A percentile compares a stretch with the other conserved stretches of the same genome.
Evolutionary conservation across 2,888 invertebrate species (phyloP).

Genomic region (Athripsodes cinereus): DNA sequence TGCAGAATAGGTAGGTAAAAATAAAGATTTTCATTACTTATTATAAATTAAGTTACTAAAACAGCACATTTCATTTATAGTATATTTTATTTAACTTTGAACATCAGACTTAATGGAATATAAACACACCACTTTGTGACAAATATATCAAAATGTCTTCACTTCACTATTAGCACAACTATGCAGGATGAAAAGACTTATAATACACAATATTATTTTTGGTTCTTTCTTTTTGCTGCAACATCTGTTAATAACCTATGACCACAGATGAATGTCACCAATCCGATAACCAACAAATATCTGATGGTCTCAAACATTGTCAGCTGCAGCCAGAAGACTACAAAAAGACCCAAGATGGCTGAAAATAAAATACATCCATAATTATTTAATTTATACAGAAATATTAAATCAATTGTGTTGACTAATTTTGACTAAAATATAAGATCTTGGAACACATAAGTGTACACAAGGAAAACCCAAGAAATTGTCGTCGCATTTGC

Average conservation of each 20-base stretch:
- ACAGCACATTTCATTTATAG: too few relatives aligned
- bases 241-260: slow-evolving; percentile 84
- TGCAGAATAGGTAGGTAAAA: too few relatives aligned
- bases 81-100: background rate
- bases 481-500: too few relatives aligned
- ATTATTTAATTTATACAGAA: too few relatives aligned
- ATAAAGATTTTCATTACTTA: too few relatives aligned
- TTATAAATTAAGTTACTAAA: too few relatives aligned
- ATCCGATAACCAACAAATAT: slow-evolving; percentile 77
- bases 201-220: slow-evolving; percentile 7
- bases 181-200: too few relatives aligned
- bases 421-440: background rate
- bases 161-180: background rate
- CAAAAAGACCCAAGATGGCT: slow-evolving; percentile 84
- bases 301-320: slow-evolving; percentile 96
- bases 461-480: too few relatives aligned
- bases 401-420: too few relatives aligned
- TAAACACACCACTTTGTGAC: slow-evolving; percentile 12
- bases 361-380: slow-evolving; percentile 32
- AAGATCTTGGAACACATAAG: slow-evolving; percentile 6
- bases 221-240: slow-evolving; percentile 34
- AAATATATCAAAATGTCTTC: slow-evolving; percentile 12
- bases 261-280: slow-evolving; percentile 89
- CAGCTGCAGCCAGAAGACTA: slow-evolving; percentile 85
- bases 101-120: slow-evolving; percentile 1